Base-by-base conservation (phyloP, 2,797 vertebrate genomes). In the Mycteria americana region DNA sequence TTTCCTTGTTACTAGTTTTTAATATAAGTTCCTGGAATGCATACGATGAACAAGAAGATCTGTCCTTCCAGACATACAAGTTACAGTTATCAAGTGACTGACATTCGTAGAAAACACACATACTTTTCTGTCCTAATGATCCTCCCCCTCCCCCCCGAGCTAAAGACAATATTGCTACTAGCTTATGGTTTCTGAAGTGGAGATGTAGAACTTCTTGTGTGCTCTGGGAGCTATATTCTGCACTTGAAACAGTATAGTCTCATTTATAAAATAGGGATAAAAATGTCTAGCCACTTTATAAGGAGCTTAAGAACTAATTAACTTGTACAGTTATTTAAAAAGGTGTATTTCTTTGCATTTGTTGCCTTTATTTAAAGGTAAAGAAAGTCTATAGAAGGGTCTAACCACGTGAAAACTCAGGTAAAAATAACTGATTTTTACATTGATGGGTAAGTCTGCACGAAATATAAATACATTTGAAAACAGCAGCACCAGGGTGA, bases 221-320 rank as follows among this genome's bases (percentile, higher is more conserved):
- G 35, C 81, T 85, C 85, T 87, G 89, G 53, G 92, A 89, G 46
- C 45, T 79, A 23, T 89, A 45, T 84, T 84, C 77, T 87, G 56
- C 30, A 62, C 60, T 92, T 79, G 50, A 83, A 93, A 81, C 41
- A 59, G 45, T 62, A 48, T 4, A 35, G 57, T 30, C 68, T 88
- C 16, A 24, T 79, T 93, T 92, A 50, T 90, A 69, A 88, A 91
- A 84, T 5, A 72, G 35, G 81, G 81, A 75, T 95, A 89, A 92
- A 96, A 93, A 92, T 54, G 75, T 95, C 93, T 88, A 81, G 81
- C 87, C 33, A 41, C 68, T 88, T 97, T 92, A 89, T 89, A 89
- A 80, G 84, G 28, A 11, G 23, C 30, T 22, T 80, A 92, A 80
- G 64, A 87, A 92, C 0, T 4, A 78, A 73, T 75, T 76, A 75